Evolutionary conservation across 2,113 vertebrate species (phyloP).

Genomic region (Thalassarche chlororhynchos): DNA sequence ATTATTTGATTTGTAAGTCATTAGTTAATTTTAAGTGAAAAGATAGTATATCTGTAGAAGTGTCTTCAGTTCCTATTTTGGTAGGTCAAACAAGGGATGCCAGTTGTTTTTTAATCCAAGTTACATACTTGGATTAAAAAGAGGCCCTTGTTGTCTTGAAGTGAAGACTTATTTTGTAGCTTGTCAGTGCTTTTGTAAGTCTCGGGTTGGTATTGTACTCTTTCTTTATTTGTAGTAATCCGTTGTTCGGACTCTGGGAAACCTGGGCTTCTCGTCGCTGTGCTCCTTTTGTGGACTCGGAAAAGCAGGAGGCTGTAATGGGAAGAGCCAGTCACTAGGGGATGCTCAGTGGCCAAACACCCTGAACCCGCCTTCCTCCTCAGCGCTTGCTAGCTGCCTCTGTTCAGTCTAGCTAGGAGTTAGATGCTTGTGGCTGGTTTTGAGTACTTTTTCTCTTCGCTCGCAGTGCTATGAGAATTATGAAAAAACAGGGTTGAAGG

Average conservation of each 20-base stretch:
- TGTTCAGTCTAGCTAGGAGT: neutral
- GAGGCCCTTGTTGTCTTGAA: neutral
- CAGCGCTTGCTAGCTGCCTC: neutral
- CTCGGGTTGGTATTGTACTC: neutral
- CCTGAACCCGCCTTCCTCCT: neutral
- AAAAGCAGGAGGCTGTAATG: neutral
- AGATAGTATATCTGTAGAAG: neutral
- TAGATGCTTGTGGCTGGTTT: neutral
- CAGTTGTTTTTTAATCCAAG: neutral
- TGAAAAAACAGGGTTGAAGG: neutral
- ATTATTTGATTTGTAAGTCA: neutral
- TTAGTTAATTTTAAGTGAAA: neutral
- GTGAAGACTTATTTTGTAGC: neutral
- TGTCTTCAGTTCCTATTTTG: neutral
- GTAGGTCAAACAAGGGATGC: neutral
- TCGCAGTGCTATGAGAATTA: neutral
- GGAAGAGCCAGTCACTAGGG: conserved; percentile 27
- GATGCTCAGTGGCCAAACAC: conserved; percentile 38
- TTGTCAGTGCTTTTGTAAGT: neutral
- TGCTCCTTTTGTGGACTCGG: neutral
- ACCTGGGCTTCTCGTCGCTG: neutral
- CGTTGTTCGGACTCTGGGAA: neutral
- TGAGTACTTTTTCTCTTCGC: neutral
- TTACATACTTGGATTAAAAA: neutral
- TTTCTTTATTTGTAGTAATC: neutral